Percentiles rank a stretch among this genome's conserved stretches.
These are phyloP conservation scores for Hypolimnas misippus DNA, from an alignment of 2,888 invertebrate genomes.

Conservation along the genomic window DNA sequence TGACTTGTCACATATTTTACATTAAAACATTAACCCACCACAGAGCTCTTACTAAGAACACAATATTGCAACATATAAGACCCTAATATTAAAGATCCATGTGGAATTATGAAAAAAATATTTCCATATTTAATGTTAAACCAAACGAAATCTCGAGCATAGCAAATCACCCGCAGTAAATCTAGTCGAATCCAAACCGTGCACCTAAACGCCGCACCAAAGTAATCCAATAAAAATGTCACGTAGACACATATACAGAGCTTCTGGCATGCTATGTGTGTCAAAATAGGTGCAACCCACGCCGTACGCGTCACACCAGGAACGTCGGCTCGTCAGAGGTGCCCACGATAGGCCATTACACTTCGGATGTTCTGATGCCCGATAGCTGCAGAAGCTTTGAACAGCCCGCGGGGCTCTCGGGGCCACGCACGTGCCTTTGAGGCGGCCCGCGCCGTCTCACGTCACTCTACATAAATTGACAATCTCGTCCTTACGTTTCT, in stretches of 20 bases:
- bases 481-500: conserved; percentile 59
- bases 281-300: conserved; percentile 73
- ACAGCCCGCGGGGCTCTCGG: conserved; percentile 62
- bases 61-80: too few relatives aligned
- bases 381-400: conserved; percentile 64
- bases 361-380: conserved; percentile 63
- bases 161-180: not conserved
- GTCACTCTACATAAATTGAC: conserved; percentile 74
- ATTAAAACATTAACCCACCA: too few relatives aligned
- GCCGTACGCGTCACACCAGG: conserved; percentile 62
- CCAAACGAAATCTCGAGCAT: too few relatives aligned
- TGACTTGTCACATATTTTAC: too few relatives aligned
- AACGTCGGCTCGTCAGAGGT: conserved; percentile 74
- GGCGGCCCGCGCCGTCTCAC: conserved; percentile 66
- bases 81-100: too few relatives aligned
- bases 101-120: too few relatives aligned
- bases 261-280: conserved; percentile 60
- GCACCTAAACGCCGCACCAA: conserved; percentile 60
- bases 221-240: conserved; percentile 52
- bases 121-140: too few relatives aligned
- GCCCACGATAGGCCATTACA: conserved; percentile 76
- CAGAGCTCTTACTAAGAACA: too few relatives aligned
- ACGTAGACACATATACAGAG: conserved; percentile 60
- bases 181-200: conserved; percentile 17
- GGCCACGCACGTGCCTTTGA: conserved; percentile 80